A percentile compares a stretch with the other conserved stretches of the same genome.
These are phyloP conservation scores for Alosa sapidissima DNA, from an alignment of 2,797 vertebrate genomes.

Conservation along the genomic window DNA sequence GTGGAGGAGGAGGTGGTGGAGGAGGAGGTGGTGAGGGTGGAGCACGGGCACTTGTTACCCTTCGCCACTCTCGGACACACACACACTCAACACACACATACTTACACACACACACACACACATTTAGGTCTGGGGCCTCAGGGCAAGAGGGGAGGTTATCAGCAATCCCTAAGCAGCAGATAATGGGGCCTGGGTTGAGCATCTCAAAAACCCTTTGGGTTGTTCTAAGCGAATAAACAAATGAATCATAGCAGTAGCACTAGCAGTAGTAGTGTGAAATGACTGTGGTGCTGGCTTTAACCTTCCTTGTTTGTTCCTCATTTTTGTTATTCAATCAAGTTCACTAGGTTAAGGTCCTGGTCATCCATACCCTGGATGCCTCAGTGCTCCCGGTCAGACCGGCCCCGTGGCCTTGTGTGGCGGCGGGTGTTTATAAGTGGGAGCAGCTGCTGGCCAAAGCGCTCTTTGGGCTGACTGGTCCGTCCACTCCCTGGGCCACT, in stretches of 20 bases:
- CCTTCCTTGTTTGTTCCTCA: background rate
- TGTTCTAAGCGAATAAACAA: background rate
- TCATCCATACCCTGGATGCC: background rate
- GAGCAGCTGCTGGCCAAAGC: conserved; percentile 44
- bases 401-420: background rate
- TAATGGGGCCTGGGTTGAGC: background rate
- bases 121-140: conserved; percentile 4
- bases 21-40: conserved; percentile 42
- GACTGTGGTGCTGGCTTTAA: background rate
- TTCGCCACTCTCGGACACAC: background rate
- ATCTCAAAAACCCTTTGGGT: background rate
- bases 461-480: background rate
- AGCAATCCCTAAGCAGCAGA: background rate
- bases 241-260: background rate
- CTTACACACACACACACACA: background rate
- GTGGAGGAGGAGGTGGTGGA: conserved; percentile 49
- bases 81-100: background rate
- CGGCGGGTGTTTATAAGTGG: background rate
- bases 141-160: background rate
- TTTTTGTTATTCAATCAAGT: background rate
- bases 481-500: background rate
- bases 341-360: background rate
- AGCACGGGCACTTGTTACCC: background rate
- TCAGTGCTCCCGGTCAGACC: background rate
- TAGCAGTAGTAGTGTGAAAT: background rate